A percentile compares a stretch with the other conserved stretches of the same genome.
Conservation (phyloP, 1,140 invertebrate genomes). For the Camponotus vicinus region DNA sequence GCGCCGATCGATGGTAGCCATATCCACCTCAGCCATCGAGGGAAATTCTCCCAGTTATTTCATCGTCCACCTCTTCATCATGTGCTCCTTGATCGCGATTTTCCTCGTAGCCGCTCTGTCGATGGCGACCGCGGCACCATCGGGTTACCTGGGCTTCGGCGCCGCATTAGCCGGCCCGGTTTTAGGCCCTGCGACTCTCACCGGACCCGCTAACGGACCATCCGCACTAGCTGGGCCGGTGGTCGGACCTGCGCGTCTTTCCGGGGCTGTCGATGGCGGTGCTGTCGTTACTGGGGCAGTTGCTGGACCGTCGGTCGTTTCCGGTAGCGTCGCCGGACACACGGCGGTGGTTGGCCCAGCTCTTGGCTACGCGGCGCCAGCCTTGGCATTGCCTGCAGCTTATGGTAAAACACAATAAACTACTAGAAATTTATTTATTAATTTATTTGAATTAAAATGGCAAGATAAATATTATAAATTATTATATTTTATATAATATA, state of each 20-base stretch:
- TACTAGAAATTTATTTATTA: too few species aligned
- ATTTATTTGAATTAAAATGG: too few species aligned
- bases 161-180: slow-evolving; percentile 78
- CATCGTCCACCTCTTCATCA: slow-evolving; percentile 58
- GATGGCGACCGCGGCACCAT: slow-evolving; percentile 79
- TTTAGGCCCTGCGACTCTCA: slow-evolving; percentile 77
- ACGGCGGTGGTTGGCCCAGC: slow-evolving; percentile 75
- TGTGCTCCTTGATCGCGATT: slow-evolving; percentile 77
- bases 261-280: slow-evolving; percentile 83
- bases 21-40: slow-evolving; percentile 74
- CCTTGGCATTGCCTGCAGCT: slow-evolving; percentile 38
- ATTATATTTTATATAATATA: too few species aligned
- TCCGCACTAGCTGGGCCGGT: slow-evolving; percentile 79
- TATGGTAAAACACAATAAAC: slow-evolving; percentile 47
- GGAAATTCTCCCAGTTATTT: slow-evolving; percentile 54
- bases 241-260: slow-evolving; percentile 81
- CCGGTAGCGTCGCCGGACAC: slow-evolving; percentile 80
- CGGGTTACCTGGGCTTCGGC: slow-evolving; percentile 76
- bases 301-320: slow-evolving; percentile 82
- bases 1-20: slow-evolving; percentile 71
- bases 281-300: slow-evolving; percentile 83
- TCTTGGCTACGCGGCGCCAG: slow-evolving; percentile 44
- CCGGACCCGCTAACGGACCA: slow-evolving; percentile 79
- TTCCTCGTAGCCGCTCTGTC: slow-evolving; percentile 78
- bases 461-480: too few species aligned